Evolutionary conservation across 1,140 invertebrate species (phyloP).

Genomic region (Himalopsyche phryganea): DNA sequence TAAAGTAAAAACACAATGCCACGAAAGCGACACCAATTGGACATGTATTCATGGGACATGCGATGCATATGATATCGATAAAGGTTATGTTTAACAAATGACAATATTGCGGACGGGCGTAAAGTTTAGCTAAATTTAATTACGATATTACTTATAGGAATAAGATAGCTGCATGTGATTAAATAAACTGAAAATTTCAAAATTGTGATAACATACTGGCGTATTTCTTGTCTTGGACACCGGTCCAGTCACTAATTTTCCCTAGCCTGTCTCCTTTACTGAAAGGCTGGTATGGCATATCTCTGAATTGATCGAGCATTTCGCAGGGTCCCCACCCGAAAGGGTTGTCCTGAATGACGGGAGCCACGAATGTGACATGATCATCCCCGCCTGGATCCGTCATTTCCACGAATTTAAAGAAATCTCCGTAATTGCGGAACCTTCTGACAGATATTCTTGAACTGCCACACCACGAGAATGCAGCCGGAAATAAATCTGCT

Average conservation of each 20-base stretch:
- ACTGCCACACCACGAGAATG: constrained; percentile 27
- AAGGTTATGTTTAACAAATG: too few relatives aligned
- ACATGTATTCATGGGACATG: too few relatives aligned
- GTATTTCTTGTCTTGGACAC: constrained; percentile 93
- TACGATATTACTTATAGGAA: too few relatives aligned
- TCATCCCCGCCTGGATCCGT: constrained; percentile 16
- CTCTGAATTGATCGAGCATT: constrained; percentile 91
- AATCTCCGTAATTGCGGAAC: constrained; percentile 3
- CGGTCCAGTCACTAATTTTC: constrained; percentile 98
- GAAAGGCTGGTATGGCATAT: constrained; percentile 98
- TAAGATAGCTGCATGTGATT: too few relatives aligned
- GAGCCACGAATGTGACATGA: constrained; percentile 56
- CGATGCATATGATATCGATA: too few relatives aligned
- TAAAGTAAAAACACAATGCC: too few relatives aligned
- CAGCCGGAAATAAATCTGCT: constrained; percentile 7
- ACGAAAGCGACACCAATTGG: too few relatives aligned
- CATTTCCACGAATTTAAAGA: constrained; percentile 13
- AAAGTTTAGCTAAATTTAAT: too few relatives aligned
- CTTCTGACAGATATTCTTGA: constrained; percentile 13
- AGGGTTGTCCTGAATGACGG: constrained; percentile 82
- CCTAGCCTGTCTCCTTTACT: constrained; percentile 95
- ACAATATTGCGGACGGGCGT: too few relatives aligned
- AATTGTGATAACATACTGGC: constrained; percentile 67
- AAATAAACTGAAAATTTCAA: too few relatives aligned
- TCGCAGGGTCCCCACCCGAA: constrained; percentile 94